Conservation (phyloP, 53 echinoderm and acorn worm genomes). For the Pentamera pediparva region DNA sequence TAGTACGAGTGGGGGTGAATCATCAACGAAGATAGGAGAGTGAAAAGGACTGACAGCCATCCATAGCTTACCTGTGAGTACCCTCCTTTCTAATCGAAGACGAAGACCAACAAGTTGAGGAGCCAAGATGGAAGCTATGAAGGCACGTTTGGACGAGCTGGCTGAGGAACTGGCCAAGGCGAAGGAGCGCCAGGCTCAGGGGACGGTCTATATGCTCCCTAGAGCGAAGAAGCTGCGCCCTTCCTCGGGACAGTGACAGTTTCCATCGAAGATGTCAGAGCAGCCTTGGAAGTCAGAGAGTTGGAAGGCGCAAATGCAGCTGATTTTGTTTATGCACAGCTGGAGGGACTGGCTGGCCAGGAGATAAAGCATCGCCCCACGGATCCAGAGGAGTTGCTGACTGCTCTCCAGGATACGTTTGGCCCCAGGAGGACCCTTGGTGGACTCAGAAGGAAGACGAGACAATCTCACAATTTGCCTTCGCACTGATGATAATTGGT, state of each 20-base stretch:
- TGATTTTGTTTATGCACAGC: background rate
- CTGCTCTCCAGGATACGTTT: background rate
- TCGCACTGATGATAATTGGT: background rate
- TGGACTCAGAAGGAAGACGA: background rate
- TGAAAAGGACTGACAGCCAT: too few species aligned
- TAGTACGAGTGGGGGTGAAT: conserved; percentile 21
- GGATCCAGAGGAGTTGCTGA: background rate
- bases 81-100: too few species aligned
- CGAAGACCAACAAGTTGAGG: background rate
- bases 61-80: too few species aligned
- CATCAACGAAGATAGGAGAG: too few species aligned
- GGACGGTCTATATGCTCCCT: background rate
- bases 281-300: background rate
- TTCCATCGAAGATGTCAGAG: background rate
- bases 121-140: background rate
- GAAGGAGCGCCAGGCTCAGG: background rate
- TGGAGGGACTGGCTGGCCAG: background rate
- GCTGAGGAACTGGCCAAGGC: conserved; percentile 1
- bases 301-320: background rate
- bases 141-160: background rate
- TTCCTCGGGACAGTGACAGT: background rate
- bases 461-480: background rate
- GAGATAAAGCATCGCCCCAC: background rate
- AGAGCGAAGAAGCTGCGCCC: background rate
- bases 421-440: background rate